Conservation (phyloP, 1,140 invertebrate genomes). For the Drosophila ironensis region DNA sequence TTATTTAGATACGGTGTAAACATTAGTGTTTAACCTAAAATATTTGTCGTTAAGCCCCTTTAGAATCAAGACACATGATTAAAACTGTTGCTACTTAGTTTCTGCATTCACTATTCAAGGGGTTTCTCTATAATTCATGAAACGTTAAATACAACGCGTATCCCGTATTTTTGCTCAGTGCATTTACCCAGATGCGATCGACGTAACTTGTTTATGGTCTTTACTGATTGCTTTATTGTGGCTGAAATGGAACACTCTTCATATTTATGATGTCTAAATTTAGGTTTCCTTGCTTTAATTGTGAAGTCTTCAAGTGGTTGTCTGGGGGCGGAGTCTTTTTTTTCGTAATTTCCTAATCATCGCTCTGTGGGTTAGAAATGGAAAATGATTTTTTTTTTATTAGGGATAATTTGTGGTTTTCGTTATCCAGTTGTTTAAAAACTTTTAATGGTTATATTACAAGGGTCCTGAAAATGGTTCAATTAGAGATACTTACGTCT, state of each 20-base stretch:
- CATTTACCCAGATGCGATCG: constrained; percentile 19
- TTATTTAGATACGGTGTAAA: too few species aligned
- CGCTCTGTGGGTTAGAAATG: neutral
- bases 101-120: too few species aligned
- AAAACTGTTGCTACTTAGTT: too few species aligned
- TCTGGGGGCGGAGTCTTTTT: neutral
- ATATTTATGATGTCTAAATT: constrained; percentile 11
- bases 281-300: neutral
- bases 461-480: too few species aligned
- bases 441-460: too few species aligned
- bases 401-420: neutral
- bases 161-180: neutral
- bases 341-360: neutral
- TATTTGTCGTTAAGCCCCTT: too few species aligned
- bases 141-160: too few species aligned
- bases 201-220: constrained; percentile 41
- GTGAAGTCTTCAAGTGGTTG: neutral
- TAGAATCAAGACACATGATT: too few species aligned
- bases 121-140: too few species aligned
- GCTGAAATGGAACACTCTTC: constrained; percentile 23
- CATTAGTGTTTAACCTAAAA: too few species aligned
- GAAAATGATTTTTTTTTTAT: too few species aligned
- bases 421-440: neutral
- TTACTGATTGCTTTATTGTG: constrained; percentile 42
- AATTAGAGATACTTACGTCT: neutral